Base-by-base conservation (phyloP, 2,888 invertebrate genomes). In the Calameuta pallipes region DNA sequence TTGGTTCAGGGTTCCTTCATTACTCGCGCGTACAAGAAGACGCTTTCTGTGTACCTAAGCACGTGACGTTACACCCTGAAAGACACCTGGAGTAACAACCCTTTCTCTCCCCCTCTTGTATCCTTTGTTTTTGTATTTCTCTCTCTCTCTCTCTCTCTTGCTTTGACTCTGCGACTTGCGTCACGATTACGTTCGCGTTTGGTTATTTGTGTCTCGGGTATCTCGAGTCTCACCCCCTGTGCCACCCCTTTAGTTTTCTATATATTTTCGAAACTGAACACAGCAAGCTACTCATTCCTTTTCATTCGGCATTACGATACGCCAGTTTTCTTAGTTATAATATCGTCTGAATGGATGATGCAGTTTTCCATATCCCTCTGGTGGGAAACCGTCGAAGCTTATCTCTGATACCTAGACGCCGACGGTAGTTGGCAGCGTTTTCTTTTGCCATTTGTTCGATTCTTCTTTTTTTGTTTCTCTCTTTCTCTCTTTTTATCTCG, bases 91-190 rank as follows among this genome's bases (percentile, higher is more conserved):
- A 12, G 12, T 37, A 37, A 13, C 13, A 13, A 37, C 13, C 4
- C 4, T 12, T 12, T 4, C 4, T 15, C 3, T 3, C 1, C 37
- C 37, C 37, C 13, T 37, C 37, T 37, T n/a, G 13, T 37, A 37
- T 37, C 13, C 1, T 37, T 37, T 13, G 13, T 36, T 36, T 11
- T 36, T 4, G 13, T 15, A 13, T 77, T 75, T 73, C 77, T 35
- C 75, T 56, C 68, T 70, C 75, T 76, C 73, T 69, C 79, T 74
- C 75, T 79, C 74, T 73, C 75, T 76, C 77, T 79, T 70, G 75
- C 74, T 69, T 69, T 74, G 41, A 41, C 41, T 41, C 41, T 15
- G 1, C 15, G 41, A n/a, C 13, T 74, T 33, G 35, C 74, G n/a
- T 74, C 34, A 34, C 36, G 35, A 31, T 23, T n/a, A n/a, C 33